Evolutionary conservation across 2,113 vertebrate species (phyloP).

Genomic region (Heterotilapia buettikoferi): DNA sequence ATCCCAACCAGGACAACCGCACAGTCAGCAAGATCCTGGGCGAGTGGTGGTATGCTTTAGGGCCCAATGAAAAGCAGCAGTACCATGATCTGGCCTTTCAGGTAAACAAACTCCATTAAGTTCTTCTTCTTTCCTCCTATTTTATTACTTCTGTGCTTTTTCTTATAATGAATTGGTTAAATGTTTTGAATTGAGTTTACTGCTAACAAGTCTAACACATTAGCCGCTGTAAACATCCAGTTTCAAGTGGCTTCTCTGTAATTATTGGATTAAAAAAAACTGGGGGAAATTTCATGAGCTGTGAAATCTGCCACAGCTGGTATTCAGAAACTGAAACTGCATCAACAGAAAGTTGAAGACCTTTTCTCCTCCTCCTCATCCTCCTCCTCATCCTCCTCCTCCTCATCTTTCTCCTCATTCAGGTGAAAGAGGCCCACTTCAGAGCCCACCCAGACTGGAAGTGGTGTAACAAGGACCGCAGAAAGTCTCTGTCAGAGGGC

Average conservation of each 20-base stretch:
- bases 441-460: slow-evolving; percentile 93
- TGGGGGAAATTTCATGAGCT: not conserved
- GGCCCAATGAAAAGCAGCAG: slow-evolving; percentile 89
- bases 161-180: not conserved
- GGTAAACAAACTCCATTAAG: slow-evolving; percentile 49
- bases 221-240: not conserved
- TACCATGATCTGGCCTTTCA: slow-evolving; percentile 94
- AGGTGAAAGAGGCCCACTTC: slow-evolving; percentile 95
- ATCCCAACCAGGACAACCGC: slow-evolving; percentile 93
- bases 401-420: not conserved
- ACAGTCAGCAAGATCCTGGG: slow-evolving; percentile 94
- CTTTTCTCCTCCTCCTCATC: not conserved
- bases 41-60: slow-evolving; percentile 93
- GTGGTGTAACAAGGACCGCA: slow-evolving; percentile 93
- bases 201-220: not conserved
- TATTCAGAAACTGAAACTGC: not conserved
- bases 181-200: not conserved
- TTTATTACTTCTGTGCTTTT: not conserved
- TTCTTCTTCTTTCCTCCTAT: not conserved
- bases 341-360: not conserved
- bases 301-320: not conserved
- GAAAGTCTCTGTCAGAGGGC: slow-evolving; percentile 84
- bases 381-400: not conserved
- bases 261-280: not conserved
- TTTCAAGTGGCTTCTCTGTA: not conserved